Percentiles rank a stretch among this genome's conserved stretches.
phyloP scores from a whole-genome alignment of 2,113 vertebrate species.

The Pachycephala philippinensis region DNA sequence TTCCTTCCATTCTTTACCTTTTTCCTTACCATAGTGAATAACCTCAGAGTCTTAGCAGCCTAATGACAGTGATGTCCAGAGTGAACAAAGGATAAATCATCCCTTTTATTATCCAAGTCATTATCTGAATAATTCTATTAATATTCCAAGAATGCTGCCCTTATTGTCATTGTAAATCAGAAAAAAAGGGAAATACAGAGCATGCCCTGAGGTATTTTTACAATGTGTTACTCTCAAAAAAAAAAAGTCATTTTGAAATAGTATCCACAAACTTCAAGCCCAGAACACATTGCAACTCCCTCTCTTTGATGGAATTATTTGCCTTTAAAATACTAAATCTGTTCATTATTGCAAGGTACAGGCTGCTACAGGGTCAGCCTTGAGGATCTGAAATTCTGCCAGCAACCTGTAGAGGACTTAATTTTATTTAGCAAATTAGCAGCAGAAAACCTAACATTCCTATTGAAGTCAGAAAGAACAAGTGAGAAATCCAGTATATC shows the following conservation, averaged over 20 bases:
- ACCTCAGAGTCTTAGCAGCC: neutral
- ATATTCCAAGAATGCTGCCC: neutral
- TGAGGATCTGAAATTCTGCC: neutral
- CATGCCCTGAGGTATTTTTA: neutral
- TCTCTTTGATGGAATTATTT: neutral
- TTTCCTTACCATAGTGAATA: neutral
- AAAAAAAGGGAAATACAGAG: neutral
- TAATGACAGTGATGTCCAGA: neutral
- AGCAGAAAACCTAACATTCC: neutral
- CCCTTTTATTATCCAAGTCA: neutral
- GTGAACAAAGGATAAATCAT: neutral
- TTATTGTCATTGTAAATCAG: neutral
- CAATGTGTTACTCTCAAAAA: neutral
- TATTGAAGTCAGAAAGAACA: neutral
- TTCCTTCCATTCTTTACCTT: neutral
- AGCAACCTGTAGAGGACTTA: neutral
- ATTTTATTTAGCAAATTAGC: neutral
- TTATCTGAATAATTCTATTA: neutral
- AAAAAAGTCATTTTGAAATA: neutral
- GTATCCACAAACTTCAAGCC: neutral
- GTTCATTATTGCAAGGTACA: neutral
- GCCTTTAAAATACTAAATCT: neutral
- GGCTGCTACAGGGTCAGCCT: neutral
- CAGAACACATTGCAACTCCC: neutral
- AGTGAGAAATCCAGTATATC: neutral